Base-by-base conservation (phyloP, 2,888 invertebrate genomes). In the Meghimatium bilineatum region DNA sequence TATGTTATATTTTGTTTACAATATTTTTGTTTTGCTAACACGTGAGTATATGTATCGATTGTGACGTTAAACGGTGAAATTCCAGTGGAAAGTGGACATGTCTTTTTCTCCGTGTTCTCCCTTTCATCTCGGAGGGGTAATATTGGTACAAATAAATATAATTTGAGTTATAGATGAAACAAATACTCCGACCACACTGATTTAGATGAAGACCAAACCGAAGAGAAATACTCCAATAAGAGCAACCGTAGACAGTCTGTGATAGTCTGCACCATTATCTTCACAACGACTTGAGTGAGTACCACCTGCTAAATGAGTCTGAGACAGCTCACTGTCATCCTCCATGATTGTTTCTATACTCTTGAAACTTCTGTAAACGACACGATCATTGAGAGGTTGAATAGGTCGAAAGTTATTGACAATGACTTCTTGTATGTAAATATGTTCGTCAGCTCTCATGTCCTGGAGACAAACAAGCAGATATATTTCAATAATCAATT, bases 381-480 rank as follows among this genome's bases (percentile, higher is more conserved):
- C 77, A 36, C 92, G 87, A 52, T 87, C 90, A 83, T 92, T 89
- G 26, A 92, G 86, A 17, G 91, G 91, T 85, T 92, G 92, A 5
- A 92, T 89, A 8, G 91, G 92, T 29, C 93, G 85, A 86, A 87
- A 92, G 82, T 93, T 93, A 87, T 92, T 89, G 36, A 91, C 90
- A 32, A 91, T 81, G 34, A 81, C 85, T 69, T 89, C 87, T 63
- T 89, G 87, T 1, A 87, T 80, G 82, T 87, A 86, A 79, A 87
- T 87, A 32, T 69, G 67, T 29, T 88, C 84, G 49, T 83, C 86
- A 32, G 69, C 82, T 63, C 52, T 66, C 34, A 36, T 26, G 32
- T 20, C 38, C 76, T 82, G 38, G 20, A 67, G 17, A 20, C 80
- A 67, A 60, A 67, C 34, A 1, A 34, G 38, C 17, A 8, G 5